A percentile compares a stretch with the other conserved stretches of the same genome.
phyloP scores from a whole-genome alignment of 2,797 vertebrate species.

The Psittacula derbiana region DNA sequence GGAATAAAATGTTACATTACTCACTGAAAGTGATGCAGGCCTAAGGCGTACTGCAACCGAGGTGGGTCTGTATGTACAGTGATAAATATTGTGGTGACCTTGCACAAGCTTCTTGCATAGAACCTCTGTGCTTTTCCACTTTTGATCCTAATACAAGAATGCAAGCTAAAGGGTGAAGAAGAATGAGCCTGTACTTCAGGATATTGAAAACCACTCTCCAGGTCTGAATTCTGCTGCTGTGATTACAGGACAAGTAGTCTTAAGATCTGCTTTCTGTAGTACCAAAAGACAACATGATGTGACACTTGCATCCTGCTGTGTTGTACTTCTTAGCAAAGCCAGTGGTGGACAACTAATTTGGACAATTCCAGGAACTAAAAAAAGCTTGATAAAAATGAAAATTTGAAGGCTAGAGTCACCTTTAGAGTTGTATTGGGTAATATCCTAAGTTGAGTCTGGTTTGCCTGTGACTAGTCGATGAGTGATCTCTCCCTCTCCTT shows the following conservation, averaged over 20 bases:
- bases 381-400: background rate
- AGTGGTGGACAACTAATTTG: background rate
- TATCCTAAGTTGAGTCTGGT: background rate
- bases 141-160: background rate
- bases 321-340: background rate
- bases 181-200: background rate
- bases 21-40: background rate
- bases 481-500: background rate
- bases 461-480: background rate
- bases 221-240: background rate
- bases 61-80: background rate
- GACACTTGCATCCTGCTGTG: fast-evolving
- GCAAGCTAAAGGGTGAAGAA: background rate
- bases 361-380: background rate
- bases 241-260: background rate
- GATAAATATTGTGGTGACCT: background rate
- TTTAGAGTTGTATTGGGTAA: background rate
- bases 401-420: background rate
- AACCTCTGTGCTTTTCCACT: background rate
- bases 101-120: background rate
- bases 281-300: fast-evolving
- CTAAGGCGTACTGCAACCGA: background rate
- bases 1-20: background rate
- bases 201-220: background rate
- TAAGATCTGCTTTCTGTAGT: background rate